These are phyloP conservation scores for Bradysia coprophila DNA, from an alignment of 1,140 invertebrate species.

Conservation along the genomic window DNA sequence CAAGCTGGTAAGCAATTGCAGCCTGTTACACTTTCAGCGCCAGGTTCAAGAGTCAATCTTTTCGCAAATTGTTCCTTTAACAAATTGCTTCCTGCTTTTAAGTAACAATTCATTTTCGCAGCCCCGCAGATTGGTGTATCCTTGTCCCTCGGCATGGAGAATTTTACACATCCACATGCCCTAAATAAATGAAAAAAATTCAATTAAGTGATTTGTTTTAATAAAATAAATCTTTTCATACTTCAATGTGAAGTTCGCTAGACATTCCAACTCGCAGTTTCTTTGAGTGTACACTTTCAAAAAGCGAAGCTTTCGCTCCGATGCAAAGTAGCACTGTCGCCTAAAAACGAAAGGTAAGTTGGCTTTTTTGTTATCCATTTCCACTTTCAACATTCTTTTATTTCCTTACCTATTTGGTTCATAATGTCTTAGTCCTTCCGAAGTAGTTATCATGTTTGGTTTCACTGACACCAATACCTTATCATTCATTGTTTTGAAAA, in stretches of 20 bases:
- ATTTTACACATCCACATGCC: constrained; percentile 38
- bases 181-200: too few relatives aligned
- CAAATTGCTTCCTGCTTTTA: constrained; percentile 20
- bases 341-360: too few relatives aligned
- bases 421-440: constrained; percentile 27
- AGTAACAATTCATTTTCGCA: constrained; percentile 19
- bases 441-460: constrained; percentile 41
- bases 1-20: constrained; percentile 40
- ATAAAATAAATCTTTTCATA: too few relatives aligned
- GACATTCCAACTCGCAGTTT: constrained; percentile 43
- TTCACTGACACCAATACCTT: constrained; percentile 37
- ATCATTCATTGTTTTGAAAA: too few relatives aligned
- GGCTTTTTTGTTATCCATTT: too few relatives aligned
- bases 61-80: constrained; percentile 16
- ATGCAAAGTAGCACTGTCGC: constrained; percentile 36
- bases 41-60: constrained; percentile 11
- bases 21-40: constrained; percentile 10
- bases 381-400: too few relatives aligned
- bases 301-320: constrained; percentile 21
- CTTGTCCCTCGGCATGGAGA: constrained; percentile 37
- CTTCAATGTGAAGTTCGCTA: constrained; percentile 37
- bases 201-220: too few relatives aligned
- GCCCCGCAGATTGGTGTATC: constrained; percentile 25
- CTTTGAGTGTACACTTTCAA: constrained; percentile 36
- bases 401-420: constrained; percentile 28